Percentiles rank a stretch among this genome's conserved stretches.
These are phyloP conservation scores for Mirounga angustirostris DNA, from an alignment of 2,113 vertebrate genomes.

Conservation along the genomic window DNA sequence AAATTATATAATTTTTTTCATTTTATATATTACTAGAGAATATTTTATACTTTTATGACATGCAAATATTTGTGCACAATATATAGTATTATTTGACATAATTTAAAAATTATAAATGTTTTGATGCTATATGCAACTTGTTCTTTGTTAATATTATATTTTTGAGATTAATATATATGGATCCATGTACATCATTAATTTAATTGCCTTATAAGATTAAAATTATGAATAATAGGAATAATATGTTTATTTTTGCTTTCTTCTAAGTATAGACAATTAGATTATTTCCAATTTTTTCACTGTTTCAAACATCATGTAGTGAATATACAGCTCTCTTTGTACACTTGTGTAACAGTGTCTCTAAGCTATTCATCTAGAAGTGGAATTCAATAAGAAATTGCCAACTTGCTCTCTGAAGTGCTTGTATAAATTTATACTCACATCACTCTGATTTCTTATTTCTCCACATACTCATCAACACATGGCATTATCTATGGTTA, in stretches of 20 bases:
- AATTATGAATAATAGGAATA: constrained; percentile 4
- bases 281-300: neutral
- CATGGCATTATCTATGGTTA: neutral
- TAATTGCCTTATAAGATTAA: neutral
- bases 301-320: neutral
- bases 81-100: neutral
- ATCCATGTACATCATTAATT: neutral
- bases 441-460: neutral
- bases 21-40: neutral
- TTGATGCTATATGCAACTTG: neutral
- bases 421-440: neutral
- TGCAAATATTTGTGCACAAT: neutral
- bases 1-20: neutral
- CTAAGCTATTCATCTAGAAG: neutral
- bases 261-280: neutral
- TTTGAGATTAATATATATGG: neutral
- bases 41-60: neutral
- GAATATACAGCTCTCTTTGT: neutral
- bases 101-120: neutral
- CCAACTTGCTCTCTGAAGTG: neutral
- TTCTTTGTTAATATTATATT: neutral
- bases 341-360: neutral
- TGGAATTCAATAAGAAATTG: neutral
- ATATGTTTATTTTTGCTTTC: neutral
- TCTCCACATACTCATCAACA: neutral